Evolutionary conservation across 2,113 vertebrate species (phyloP).

Genomic region (Albula glossodonta): DNA sequence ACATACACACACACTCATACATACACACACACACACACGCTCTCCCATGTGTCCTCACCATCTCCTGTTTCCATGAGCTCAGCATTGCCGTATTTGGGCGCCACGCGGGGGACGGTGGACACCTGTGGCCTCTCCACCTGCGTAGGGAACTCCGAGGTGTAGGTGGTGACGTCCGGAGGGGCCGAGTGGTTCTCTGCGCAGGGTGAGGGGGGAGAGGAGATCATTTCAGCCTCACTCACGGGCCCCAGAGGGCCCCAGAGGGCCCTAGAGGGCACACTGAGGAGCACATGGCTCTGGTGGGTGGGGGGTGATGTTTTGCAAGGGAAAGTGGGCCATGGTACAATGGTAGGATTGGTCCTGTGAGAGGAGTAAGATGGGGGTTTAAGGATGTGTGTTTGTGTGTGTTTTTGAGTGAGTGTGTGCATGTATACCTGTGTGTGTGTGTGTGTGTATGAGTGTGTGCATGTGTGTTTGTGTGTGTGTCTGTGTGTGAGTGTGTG

Average conservation of each 20-base stretch:
- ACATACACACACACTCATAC: constrained; percentile 1
- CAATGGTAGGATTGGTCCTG: no score
- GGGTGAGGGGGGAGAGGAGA: constrained; percentile 6
- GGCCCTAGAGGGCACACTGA: background rate
- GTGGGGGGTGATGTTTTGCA: background rate
- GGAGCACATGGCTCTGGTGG: background rate
- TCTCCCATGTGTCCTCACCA: constrained; percentile 70
- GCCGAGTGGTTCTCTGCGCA: constrained; percentile 91
- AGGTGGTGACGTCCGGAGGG: constrained; percentile 95
- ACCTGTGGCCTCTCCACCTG: constrained; percentile 92
- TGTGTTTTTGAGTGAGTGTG: no score
- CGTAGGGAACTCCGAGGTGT: constrained; percentile 88
- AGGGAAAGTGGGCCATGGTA: background rate
- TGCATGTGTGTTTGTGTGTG: no score
- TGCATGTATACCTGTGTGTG: no score
- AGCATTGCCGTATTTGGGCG: constrained; percentile 95
- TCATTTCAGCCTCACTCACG: background rate
- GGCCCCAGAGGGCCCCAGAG: background rate
- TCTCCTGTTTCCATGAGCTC: constrained; percentile 99
- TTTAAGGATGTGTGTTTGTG: no score
- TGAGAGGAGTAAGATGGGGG: no score
- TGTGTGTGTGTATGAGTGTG: no score
- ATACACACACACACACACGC: background rate
- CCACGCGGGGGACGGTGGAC: constrained; percentile 82
- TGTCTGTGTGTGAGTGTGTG: no score